Conservation (phyloP, 2,797 vertebrate genomes). For the Taeniopygia guttata region DNA sequence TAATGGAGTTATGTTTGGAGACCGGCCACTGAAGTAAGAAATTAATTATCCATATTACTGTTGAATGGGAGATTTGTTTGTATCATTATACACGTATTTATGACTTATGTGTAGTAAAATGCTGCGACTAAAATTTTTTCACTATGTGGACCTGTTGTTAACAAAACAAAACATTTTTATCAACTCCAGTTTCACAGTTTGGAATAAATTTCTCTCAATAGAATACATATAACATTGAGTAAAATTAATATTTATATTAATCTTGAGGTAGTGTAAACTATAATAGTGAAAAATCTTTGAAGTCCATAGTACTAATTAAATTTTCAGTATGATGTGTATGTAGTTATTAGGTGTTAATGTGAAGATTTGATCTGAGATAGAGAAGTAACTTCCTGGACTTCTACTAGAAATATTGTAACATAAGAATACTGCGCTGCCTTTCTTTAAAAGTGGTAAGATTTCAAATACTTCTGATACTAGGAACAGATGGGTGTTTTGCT, state of each 20-base stretch:
- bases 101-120: neutral
- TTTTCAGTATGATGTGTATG: neutral
- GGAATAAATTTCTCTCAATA: neutral
- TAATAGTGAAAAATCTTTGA: neutral
- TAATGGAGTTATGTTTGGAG: constrained; percentile 98
- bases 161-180: neutral
- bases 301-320: neutral
- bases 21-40: constrained; percentile 93
- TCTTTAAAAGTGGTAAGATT: neutral
- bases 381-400: neutral
- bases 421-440: neutral
- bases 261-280: neutral
- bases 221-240: neutral
- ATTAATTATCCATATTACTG: constrained; percentile 27
- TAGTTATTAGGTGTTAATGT: neutral
- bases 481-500: neutral
- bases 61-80: constrained; percentile 3
- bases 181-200: neutral
- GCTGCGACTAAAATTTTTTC: neutral
- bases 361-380: neutral
- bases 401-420: neutral
- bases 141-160: neutral
- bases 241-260: neutral
- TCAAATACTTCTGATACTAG: neutral
- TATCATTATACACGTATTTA: neutral